Base-by-base conservation (phyloP, 2,888 invertebrate genomes). In the Leucania comma region DNA sequence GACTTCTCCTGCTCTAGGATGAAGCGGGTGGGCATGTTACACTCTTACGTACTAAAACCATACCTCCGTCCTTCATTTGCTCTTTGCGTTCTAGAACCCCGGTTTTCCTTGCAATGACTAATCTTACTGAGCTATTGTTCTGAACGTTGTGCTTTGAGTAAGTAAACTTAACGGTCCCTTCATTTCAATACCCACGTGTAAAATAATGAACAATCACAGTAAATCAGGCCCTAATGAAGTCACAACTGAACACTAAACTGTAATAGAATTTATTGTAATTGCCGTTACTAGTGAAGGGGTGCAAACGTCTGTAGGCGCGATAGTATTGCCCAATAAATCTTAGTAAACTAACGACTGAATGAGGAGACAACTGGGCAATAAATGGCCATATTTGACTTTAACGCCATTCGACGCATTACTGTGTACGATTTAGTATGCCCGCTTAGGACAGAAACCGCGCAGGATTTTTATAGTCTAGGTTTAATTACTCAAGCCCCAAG, bases 221-320 rank as follows among this genome's bases (percentile, higher is more conserved):
- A 69, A 70, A 75, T 81, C 62, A 66, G 22, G 2, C 20, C 6
- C 9, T 78, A 81, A 81, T 78, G 77, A 78, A 81, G 78, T 76
- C 81, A 66, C 76, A 80, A 76, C 38, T 50, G 22, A n/a, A 58
- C 38, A 76, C 56, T 60, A 62, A 76, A 70, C 35, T 48, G 51
- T 53, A 46, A 35, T 66, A 54, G 48, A 72, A 81, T 78, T 78
- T 81, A 78, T 78, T 61, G 60, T 72, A 78, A 81, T 78, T 60
- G 81, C 38, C 3, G 24, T 53, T 48, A 63, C 66, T 29, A 61
- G n/a, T 67, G 72, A 63, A 77, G 59, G 78, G 66, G 56, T 78
- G 78, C 56, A 66, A 29, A 63, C 29, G 50, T 56, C 81, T 71
- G 78, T 64, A 81, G 81, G 78, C 72, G 65, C n/a, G 29, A 20